These are phyloP conservation scores for Leuciscus idus DNA, from an alignment of 2,113 vertebrate genomes.

Conservation along the genomic window DNA sequence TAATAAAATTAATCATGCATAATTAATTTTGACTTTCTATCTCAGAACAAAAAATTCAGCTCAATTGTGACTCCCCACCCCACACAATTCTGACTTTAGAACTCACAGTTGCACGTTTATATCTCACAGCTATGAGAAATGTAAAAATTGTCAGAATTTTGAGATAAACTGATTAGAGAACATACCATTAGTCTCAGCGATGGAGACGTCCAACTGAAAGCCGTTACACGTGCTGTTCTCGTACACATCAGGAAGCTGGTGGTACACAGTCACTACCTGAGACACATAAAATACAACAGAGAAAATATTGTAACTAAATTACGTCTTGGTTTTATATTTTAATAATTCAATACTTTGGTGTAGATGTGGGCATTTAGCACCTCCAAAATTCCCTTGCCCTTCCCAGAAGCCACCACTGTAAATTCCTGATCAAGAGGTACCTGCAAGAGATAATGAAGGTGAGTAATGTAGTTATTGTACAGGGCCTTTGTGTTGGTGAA, in stretches of 20 bases:
- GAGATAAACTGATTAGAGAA: neutral
- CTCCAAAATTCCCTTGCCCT: constrained; percentile 80
- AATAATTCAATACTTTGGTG: neutral
- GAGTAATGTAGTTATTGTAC: neutral
- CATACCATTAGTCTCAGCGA: constrained; percentile 68
- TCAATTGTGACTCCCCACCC: too few species aligned
- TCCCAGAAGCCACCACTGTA: constrained; percentile 75
- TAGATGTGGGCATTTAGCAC: constrained; percentile 60
- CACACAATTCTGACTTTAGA: too few species aligned
- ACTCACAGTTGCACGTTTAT: too few species aligned
- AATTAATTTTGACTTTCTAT: too few species aligned
- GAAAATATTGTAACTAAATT: neutral
- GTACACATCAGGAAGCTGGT: constrained; percentile 72
- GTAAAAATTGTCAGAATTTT: too few species aligned
- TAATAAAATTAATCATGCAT: too few species aligned
- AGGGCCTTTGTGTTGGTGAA: too few species aligned
- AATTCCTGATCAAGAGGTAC: constrained; percentile 71
- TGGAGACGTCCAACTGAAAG: constrained; percentile 71
- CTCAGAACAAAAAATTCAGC: too few species aligned
- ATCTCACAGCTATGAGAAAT: too few species aligned
- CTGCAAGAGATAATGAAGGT: constrained; percentile 55
- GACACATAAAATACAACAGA: neutral
- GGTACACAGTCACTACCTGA: constrained; percentile 78
- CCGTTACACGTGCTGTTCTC: constrained; percentile 66
- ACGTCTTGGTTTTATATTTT: neutral